A percentile compares a stretch with the other conserved stretches of the same genome.
Evolutionary conservation across 1,140 invertebrate genomes (phyloP).

Genomic region (Euura lappo): DNA sequence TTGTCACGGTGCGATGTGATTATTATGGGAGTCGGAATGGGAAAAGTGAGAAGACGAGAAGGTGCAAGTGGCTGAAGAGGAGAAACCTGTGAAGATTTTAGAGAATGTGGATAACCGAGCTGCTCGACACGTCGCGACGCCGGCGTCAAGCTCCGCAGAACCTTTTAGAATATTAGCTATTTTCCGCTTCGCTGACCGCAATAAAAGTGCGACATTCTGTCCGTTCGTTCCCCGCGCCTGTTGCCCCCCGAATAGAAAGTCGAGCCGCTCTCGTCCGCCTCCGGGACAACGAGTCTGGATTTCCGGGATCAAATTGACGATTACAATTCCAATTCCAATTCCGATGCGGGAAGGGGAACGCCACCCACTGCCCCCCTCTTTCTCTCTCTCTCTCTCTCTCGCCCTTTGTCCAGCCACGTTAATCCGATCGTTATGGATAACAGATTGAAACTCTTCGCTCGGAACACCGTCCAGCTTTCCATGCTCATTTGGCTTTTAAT

Average conservation of each 20-base stretch:
- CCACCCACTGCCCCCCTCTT: background rate
- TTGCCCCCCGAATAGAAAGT: constrained; percentile 10
- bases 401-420: background rate
- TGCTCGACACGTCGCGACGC: too few species aligned
- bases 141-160: background rate
- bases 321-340: constrained; percentile 1
- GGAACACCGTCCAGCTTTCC: background rate
- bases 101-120: too few species aligned
- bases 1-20: background rate
- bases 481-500: background rate
- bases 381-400: background rate
- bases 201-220: constrained; percentile 28
- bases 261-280: background rate
- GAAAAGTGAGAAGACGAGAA: constrained; percentile 12
- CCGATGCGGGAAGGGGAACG: background rate
- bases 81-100: too few species aligned
- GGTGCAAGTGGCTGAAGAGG: too few species aligned
- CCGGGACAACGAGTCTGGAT: background rate
- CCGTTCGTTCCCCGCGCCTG: constrained; percentile 20
- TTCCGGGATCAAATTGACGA: constrained; percentile 4
- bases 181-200: constrained; percentile 36
- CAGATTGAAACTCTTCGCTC: constrained; percentile 3
- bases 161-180: constrained; percentile 46
- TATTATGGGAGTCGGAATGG: constrained; percentile 6
- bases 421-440: background rate